Conservation (phyloP, 2,113 vertebrate species). For the Gobiocypris rarus region DNA sequence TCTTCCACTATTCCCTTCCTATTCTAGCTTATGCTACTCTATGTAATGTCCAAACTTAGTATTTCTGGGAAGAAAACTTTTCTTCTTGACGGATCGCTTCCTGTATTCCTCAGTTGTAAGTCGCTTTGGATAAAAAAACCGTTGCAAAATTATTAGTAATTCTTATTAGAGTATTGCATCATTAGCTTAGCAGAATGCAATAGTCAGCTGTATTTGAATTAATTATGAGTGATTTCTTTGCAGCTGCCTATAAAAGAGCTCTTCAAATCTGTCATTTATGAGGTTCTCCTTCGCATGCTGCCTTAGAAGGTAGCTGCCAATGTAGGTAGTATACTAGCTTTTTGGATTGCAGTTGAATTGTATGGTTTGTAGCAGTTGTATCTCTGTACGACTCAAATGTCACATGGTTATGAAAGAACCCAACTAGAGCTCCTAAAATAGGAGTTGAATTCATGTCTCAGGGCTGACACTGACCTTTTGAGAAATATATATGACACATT, state of each 20-base stretch:
- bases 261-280: not conserved
- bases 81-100: too few species aligned
- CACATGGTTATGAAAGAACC: slow-evolving; percentile 9
- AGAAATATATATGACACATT: slow-evolving; percentile 43
- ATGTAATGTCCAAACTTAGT: too few species aligned
- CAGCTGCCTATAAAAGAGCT: not conserved
- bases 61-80: too few species aligned
- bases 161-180: not conserved
- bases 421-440: slow-evolving; percentile 10
- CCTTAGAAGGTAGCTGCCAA: not conserved
- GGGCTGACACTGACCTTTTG: slow-evolving; percentile 35
- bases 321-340: not conserved
- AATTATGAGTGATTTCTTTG: not conserved
- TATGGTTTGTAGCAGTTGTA: not conserved
- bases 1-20: too few species aligned
- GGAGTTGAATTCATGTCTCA: slow-evolving; percentile 24
- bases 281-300: not conserved
- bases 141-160: not conserved
- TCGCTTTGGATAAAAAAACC: too few species aligned
- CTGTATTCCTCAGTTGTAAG: too few species aligned
- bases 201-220: not conserved
- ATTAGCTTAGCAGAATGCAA: not conserved
- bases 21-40: too few species aligned
- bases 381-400: slow-evolving; percentile 10
- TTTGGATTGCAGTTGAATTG: not conserved